Evolutionary conservation across 2,888 invertebrate species (phyloP).

Genomic region (Leptogaster cylindrica): DNA sequence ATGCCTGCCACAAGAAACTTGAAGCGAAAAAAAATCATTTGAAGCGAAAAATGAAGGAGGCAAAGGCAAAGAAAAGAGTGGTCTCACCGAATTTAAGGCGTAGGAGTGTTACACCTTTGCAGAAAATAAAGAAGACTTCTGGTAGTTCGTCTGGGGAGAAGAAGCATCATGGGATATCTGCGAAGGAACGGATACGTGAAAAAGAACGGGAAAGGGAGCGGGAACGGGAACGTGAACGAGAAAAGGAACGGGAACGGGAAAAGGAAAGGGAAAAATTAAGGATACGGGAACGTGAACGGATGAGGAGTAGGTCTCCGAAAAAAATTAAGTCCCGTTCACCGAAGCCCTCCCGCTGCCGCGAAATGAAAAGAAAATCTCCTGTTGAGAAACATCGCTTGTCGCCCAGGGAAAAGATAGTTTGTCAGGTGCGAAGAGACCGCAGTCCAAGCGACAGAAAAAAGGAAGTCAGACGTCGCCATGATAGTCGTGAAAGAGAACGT

Average conservation of each 20-base stretch:
- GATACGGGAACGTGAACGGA: conserved; percentile 60
- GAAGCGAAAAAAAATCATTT: conserved; percentile 60
- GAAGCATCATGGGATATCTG: conserved; percentile 56
- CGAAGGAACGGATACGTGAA: conserved; percentile 56
- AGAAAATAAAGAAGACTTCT: conserved; percentile 57
- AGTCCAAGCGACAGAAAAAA: conserved; percentile 52
- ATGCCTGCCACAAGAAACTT: conserved; percentile 58
- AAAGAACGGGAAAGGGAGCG: conserved; percentile 63
- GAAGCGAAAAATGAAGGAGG: conserved; percentile 59
- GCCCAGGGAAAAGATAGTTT: conserved; percentile 60
- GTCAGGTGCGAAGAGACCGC: conserved; percentile 59
- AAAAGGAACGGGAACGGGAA: conserved; percentile 63
- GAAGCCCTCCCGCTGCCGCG: conserved; percentile 63
- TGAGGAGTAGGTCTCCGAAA: conserved; percentile 63
- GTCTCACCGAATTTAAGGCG: conserved; percentile 48
- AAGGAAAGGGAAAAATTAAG: conserved; percentile 65
- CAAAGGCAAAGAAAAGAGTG: conserved; percentile 56
- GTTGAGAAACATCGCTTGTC: conserved; percentile 56
- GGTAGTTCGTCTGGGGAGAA: conserved; percentile 51
- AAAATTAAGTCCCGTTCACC: conserved; percentile 65
- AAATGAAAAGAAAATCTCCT: conserved; percentile 60
- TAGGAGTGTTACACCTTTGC: conserved; percentile 48
- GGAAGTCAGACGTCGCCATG: conserved; percentile 54
- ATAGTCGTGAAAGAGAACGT: conserved; percentile 67
- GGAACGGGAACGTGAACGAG: conserved; percentile 62